Base-by-base conservation (phyloP, 2,113 vertebrate species). In the cattle (Bos taurus) region DNA sequence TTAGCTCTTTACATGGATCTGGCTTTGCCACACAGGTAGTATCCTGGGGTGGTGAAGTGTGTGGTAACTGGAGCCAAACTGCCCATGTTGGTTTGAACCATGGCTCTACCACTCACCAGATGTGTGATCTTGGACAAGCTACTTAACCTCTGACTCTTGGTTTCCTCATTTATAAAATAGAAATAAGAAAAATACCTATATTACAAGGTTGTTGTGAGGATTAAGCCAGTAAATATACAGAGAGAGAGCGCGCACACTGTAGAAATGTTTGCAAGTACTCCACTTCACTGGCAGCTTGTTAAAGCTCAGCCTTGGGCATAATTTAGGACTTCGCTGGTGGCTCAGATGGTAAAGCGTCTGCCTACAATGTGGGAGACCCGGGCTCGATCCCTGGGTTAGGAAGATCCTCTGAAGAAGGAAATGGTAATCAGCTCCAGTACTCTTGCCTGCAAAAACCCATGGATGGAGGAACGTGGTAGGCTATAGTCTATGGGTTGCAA, bases 161-260 rank as follows among this genome's bases (percentile, higher is more conserved):
- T n/a, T 81, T 90, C 28, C 46, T 85, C 33, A 64, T 77, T 57
- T 91, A 23, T 87, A 83, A 78, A 90, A 57, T 4, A 93, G 62
- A 77, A 9, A 85, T 54, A 88, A 57, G 83, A 84, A 80, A 40
- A 94, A 87, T 59, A 85, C 25, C 7, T n/a, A 28, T 10, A 19
- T 23, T 16, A 86, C 4, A 93, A 36, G 28, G n/a, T 74, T 46
- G 43, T 25, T 77, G 50, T 88, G 36, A 89, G 46, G 36, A 64
- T 50, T 62, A 88, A 83, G 17, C 40, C 59, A 62, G 19, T 48
- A 43, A 71, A 57, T 80, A 56, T 46, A 46, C 5, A 26, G 36
- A 77, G 36, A 77, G 17, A 13, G 11, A 3, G 21, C 0, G 10
- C 0, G 0, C 21, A 74, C 21, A 62, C 48, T 82, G 48, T 40